A percentile compares a stretch with the other conserved stretches of the same genome.
Evolutionary conservation across 2,113 vertebrate genomes (phyloP).

Genomic region (Nothobranchius kuhntae): DNA sequence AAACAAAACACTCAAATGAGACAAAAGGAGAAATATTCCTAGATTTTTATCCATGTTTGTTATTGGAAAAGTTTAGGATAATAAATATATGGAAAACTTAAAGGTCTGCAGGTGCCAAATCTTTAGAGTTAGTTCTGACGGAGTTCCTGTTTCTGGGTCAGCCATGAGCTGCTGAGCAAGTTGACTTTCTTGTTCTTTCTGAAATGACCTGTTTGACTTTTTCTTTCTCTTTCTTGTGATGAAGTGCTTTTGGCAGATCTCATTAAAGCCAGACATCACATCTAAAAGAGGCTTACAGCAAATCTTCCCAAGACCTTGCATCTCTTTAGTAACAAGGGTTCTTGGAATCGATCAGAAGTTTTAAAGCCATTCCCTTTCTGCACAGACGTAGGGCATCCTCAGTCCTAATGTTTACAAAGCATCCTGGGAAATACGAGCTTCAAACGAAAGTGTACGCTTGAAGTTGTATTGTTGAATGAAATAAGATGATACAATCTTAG

Average conservation of each 20-base stretch:
- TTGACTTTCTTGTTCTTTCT: constrained; percentile 43
- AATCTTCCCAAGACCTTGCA: constrained; percentile 47
- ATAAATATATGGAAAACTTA: no score
- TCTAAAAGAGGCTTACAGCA: constrained; percentile 52
- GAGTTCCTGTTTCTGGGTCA: constrained; percentile 27
- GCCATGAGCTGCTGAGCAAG: constrained; percentile 36
- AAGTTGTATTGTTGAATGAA: no score
- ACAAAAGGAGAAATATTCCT: no score
- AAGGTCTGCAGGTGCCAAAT: no score
- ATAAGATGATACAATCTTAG: no score
- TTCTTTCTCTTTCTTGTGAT: constrained; percentile 57
- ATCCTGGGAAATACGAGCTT: constrained; percentile 14
- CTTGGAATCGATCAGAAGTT: constrained; percentile 60
- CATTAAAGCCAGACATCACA: constrained; percentile 58
- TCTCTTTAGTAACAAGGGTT: constrained; percentile 57
- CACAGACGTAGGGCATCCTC: constrained; percentile 15
- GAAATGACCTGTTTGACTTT: constrained; percentile 65
- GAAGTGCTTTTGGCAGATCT: constrained; percentile 71
- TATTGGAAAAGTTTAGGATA: no score
- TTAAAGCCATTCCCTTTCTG: constrained; percentile 32
- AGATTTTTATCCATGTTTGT: no score
- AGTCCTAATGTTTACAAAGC: constrained; percentile 5
- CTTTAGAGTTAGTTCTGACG: not conserved
- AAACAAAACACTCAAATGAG: no score
- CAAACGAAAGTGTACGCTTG: not conserved